These are phyloP conservation scores for Aulostomus chinensis DNA, from an alignment of 2,797 vertebrate species.

Conservation along the genomic window DNA sequence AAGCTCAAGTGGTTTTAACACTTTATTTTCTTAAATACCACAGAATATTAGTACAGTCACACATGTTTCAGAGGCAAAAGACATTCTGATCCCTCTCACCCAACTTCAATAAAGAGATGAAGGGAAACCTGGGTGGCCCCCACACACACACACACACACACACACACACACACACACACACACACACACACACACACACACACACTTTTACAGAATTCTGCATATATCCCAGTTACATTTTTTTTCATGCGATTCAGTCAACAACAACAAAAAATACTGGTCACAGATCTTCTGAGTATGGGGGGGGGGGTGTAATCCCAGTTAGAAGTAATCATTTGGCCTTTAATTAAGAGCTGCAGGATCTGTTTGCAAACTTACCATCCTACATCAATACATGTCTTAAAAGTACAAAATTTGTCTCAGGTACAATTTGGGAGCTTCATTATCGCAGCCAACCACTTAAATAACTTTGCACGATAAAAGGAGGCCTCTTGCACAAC, in stretches of 20 bases:
- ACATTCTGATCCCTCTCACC: conserved; percentile 59
- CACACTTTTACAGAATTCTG: conserved; percentile 10
- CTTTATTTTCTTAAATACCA: conserved; percentile 79
- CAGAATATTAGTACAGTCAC: conserved; percentile 81
- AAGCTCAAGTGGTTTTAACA: conserved; percentile 55
- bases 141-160: conserved; percentile 2
- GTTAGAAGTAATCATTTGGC: background rate
- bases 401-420: conserved; percentile 10
- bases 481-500: background rate
- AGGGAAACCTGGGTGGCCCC: conserved; percentile 40
- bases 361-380: conserved; percentile 39
- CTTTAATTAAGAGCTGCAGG: conserved; percentile 9
- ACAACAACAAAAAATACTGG: conserved; percentile 12
- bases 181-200: conserved; percentile 19
- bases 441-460: background rate
- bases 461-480: conserved; percentile 5
- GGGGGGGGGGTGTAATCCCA: background rate
- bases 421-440: conserved; percentile 3
- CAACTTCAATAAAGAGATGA: conserved; percentile 47
- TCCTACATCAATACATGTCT: conserved; percentile 5
- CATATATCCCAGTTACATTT: conserved; percentile 26
- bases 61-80: conserved; percentile 65
- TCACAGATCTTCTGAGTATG: conserved; percentile 1
- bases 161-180: background rate
- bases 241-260: conserved; percentile 20